Base-by-base conservation (phyloP, 1,140 invertebrate genomes). In the Conus betulinus region DNA sequence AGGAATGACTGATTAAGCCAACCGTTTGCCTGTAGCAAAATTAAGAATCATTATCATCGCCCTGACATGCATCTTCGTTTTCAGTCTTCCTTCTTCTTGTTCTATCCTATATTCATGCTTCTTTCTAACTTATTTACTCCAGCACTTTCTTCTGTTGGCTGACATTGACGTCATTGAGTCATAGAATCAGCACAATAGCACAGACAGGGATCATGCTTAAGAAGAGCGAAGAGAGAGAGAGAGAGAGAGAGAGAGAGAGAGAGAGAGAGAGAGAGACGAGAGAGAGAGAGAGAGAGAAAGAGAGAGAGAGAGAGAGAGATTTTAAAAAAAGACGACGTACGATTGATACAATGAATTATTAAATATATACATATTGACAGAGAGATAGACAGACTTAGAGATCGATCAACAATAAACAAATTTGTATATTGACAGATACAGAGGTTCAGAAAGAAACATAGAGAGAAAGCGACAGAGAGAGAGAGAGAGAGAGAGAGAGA, bases 241-340 rank as follows among this genome's bases (percentile, higher is more conserved):
- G 27, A 52, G 83, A 52, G 10, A 52, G 83, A 52, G 27, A 84
- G 13, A 84, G 27, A 84, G 83, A 84, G 83, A 84, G 27, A 53
- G 83, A 84, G 83, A 52, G 83, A 52, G 83, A 52, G 83, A 52
- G 6, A 53, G 27, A 52, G 83, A n/a, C n/a, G n/a, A n/a, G 53
- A 84, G 27, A 84, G 7, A 84, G 83, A 84, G 83, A 52, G 83
- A 84, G 83, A 52, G 83, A 52, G 83, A 52, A 10, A 52, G 53
- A 84, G 27, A 84, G 83, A 84, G 83, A 52, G 27, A 84, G 83
- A 55, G 83, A 84, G 83, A 55, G 83, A 52, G 3, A 39, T 3
- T 39, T 39, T n/a, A n/a, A n/a, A 39, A 39, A 39, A 39, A 39
- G 39, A 39, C 39, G 39, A 39, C 39, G 39, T 39, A 39, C 39